A percentile compares a stretch with the other conserved stretches of the same genome.
Evolutionary conservation across 2,797 vertebrate genomes (phyloP).

Genomic region (Parauchenoglanis punctatus): DNA sequence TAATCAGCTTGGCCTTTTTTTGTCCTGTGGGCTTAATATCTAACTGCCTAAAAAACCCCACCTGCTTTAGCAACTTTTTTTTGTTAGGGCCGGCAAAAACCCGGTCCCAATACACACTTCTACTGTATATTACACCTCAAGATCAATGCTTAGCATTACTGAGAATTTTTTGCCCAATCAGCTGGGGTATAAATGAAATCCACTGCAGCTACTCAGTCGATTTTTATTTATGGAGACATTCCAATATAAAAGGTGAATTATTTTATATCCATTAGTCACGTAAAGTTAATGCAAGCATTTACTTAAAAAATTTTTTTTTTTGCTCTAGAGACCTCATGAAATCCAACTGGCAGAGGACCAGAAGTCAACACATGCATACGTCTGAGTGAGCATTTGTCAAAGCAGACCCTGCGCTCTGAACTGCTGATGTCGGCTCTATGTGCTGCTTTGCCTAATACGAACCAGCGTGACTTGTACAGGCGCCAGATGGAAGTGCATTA

Average conservation of each 20-base stretch:
- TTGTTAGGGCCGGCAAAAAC: not conserved
- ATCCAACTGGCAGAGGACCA: conserved; percentile 17
- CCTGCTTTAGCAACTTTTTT: not conserved
- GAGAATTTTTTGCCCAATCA: conserved; percentile 9
- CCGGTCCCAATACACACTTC: not conserved
- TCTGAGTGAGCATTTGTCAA: conserved; percentile 25
- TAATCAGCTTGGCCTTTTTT: not conserved
- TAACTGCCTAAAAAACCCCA: not conserved
- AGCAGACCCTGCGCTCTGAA: conserved; percentile 19
- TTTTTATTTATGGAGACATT: conserved; percentile 19
- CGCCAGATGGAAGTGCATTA: conserved; percentile 39
- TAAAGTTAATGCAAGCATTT: conserved; percentile 20
- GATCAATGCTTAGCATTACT: not conserved
- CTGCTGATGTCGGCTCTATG: conserved; percentile 38
- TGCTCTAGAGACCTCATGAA: conserved; percentile 37
- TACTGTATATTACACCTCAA: not conserved
- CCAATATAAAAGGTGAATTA: not conserved
- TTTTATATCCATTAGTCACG: conserved; percentile 7
- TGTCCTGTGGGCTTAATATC: not conserved
- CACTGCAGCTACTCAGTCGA: not conserved
- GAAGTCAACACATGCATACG: conserved; percentile 2
- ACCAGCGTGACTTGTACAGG: conserved; percentile 33
- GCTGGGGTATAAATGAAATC: not conserved
- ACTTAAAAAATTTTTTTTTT: conserved; percentile 15
- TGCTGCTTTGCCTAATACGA: conserved; percentile 38